Conservation (phyloP, 2,888 invertebrate genomes). For the Acanthosepion pharaonis region DNA sequence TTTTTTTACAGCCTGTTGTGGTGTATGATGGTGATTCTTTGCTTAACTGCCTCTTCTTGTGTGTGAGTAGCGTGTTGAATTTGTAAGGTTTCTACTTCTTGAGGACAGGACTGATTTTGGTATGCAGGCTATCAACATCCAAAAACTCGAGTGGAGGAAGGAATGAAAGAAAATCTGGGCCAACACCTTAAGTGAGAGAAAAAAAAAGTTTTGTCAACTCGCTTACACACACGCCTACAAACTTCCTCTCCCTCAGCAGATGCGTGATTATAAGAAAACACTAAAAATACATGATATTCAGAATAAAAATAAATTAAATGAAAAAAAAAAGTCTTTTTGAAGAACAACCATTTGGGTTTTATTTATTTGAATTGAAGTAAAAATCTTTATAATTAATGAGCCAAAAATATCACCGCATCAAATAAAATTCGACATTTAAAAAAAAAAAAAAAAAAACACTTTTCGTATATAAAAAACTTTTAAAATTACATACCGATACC, state of each 20-base stretch:
- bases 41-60: neutral
- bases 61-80: neutral
- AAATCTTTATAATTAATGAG: too few relatives aligned
- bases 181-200: neutral
- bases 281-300: too few relatives aligned
- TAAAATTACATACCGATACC: too few relatives aligned
- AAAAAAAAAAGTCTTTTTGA: too few relatives aligned
- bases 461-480: too few relatives aligned
- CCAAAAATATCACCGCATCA: too few relatives aligned
- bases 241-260: neutral
- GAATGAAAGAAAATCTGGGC: slow-evolving; percentile 33
- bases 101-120: neutral
- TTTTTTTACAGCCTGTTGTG: neutral
- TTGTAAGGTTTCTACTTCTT: neutral
- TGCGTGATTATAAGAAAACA: neutral
- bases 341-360: too few relatives aligned
- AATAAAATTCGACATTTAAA: too few relatives aligned
- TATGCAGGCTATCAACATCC: neutral
- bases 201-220: neutral
- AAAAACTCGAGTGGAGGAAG: neutral
- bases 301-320: too few relatives aligned
- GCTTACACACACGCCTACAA: neutral
- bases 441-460: too few relatives aligned
- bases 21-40: neutral
- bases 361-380: too few relatives aligned